Conservation (phyloP, 2,113 vertebrate genomes). For the Odobenus rosmarus region DNA sequence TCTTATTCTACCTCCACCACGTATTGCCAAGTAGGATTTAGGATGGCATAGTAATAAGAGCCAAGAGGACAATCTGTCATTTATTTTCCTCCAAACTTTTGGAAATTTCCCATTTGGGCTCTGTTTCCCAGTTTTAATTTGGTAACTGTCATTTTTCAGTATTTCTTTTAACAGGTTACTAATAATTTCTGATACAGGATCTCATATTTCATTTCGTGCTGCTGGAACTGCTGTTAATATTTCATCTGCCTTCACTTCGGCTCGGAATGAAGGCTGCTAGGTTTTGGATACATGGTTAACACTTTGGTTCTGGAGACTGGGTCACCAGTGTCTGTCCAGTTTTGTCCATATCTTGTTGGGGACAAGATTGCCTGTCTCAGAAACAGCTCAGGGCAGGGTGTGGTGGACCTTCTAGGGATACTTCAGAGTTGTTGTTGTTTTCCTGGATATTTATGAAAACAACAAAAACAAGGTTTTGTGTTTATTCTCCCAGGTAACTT, state of each 20-base stretch:
- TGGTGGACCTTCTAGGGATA: constrained; percentile 23
- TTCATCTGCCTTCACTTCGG: constrained; percentile 85
- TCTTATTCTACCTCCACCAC: constrained; percentile 80
- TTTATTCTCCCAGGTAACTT: background rate
- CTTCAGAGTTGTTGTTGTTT: background rate
- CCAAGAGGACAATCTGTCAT: constrained; percentile 84
- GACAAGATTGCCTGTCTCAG: constrained; percentile 60
- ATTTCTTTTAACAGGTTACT: constrained; percentile 87
- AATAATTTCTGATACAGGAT: constrained; percentile 87
- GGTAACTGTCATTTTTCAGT: constrained; percentile 85
- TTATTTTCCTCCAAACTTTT: constrained; percentile 85
- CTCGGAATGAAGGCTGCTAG: constrained; percentile 67
- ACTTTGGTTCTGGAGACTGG: constrained; percentile 66
- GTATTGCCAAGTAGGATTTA: constrained; percentile 77
- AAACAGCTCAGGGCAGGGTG: constrained; percentile 63
- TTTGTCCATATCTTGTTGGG: constrained; percentile 74
- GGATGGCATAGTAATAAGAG: constrained; percentile 84
- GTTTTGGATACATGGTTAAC: constrained; percentile 75
- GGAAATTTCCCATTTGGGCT: constrained; percentile 87
- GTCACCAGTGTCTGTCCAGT: constrained; percentile 67
- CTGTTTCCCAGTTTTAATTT: constrained; percentile 88
- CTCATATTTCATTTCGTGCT: constrained; percentile 87
- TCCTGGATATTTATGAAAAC: constrained; percentile 45
- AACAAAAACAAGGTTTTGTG: background rate
- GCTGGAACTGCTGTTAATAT: constrained; percentile 86